phyloP scores from a whole-genome alignment of 2,888 invertebrate genomes.

The Seira musarum region DNA sequence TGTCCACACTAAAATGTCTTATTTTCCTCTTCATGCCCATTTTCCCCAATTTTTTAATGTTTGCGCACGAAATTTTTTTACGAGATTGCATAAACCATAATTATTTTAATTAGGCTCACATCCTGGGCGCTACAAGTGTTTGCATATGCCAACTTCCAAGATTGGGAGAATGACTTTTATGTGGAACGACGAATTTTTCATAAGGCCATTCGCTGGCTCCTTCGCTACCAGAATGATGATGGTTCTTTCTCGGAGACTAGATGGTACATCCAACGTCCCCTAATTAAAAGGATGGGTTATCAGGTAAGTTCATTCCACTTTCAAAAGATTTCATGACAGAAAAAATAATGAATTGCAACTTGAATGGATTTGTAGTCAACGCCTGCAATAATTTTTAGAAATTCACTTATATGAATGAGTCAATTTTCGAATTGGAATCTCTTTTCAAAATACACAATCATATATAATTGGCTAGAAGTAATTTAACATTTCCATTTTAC shows the following conservation, averaged over 20 bases:
- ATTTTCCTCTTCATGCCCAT: too few species aligned
- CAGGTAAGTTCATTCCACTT: conserved; percentile 63
- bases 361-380: too few species aligned
- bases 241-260: conserved; percentile 70
- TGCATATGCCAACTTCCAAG: conserved; percentile 74
- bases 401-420: too few species aligned
- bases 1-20: too few species aligned
- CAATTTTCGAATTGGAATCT: too few species aligned
- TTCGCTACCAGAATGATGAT: conserved; percentile 71
- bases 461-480: too few species aligned
- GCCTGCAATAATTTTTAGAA: too few species aligned
- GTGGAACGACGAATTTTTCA: conserved; percentile 74
- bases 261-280: conserved; percentile 63
- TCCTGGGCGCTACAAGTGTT: conserved; percentile 75
- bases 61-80: conserved; percentile 24
- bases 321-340: too few species aligned
- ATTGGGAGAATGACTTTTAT: conserved; percentile 76
- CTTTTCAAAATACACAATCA: too few species aligned
- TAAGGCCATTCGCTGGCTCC: conserved; percentile 71
- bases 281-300: conserved; percentile 69
- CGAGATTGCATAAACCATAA: conserved; percentile 29
- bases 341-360: too few species aligned
- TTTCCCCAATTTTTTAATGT: too few species aligned
- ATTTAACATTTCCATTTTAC: too few species aligned
- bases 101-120: conserved; percentile 73